Evolutionary conservation across 1,140 invertebrate species (phyloP).

Genomic region (Cherax quadricarinatus): DNA sequence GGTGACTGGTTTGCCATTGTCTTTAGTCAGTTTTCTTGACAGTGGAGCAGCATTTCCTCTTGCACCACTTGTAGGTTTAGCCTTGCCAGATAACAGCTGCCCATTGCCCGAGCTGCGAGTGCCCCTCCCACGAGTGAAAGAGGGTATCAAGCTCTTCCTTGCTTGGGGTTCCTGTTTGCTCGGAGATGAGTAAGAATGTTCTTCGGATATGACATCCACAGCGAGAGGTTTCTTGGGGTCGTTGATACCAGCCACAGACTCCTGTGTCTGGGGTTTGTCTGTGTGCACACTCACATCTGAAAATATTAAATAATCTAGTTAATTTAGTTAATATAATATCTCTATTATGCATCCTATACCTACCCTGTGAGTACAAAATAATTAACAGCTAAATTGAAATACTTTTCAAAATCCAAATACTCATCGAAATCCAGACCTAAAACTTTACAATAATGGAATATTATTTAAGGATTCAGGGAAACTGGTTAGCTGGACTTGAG

Average conservation of each 20-base stretch:
- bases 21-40: background rate
- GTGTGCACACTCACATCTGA: conserved; percentile 15
- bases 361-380: background rate
- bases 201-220: conserved; percentile 29
- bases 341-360: no score
- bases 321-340: no score
- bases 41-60: background rate
- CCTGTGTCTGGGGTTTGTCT: conserved; percentile 6
- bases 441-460: no score
- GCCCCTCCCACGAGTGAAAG: background rate
- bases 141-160: background rate
- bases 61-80: background rate
- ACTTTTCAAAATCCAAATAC: no score
- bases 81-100: background rate
- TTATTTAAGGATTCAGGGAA: no score
- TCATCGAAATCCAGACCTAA: no score
- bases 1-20: background rate
- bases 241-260: background rate
- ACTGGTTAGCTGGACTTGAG: no score
- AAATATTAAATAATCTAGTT: background rate
- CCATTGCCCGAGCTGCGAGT: background rate
- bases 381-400: background rate
- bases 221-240: background rate
- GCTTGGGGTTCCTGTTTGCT: conserved; percentile 49
- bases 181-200: conserved; percentile 58